Evolutionary conservation across 1,140 invertebrate species (phyloP).

Genomic region (Diprion similis): DNA sequence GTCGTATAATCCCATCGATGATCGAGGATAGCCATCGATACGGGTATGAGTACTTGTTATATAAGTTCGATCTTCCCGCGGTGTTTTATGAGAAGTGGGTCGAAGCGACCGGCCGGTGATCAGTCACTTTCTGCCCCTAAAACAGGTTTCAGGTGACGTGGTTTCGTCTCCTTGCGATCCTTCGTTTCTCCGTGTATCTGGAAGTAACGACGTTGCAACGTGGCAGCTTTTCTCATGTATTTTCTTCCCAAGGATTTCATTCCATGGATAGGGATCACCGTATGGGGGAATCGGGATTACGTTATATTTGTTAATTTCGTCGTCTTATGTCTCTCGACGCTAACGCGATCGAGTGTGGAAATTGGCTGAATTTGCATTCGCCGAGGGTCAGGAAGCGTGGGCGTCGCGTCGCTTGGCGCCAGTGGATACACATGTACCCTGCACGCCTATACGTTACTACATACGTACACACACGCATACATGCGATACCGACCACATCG

Average conservation of each 20-base stretch:
- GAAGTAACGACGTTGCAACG: background rate
- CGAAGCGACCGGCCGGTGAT: background rate
- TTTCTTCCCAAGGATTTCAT: background rate
- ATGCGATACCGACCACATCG: background rate
- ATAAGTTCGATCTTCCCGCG: background rate
- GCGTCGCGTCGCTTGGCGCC: constrained; percentile 1
- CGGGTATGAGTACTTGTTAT: background rate
- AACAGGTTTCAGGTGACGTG: background rate
- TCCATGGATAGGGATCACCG: too few species aligned
- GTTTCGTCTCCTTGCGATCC: background rate
- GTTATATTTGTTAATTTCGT: background rate
- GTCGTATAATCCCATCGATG: too few species aligned
- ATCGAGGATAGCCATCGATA: background rate
- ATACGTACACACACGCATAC: background rate
- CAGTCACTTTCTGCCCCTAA: background rate
- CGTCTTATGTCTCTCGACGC: background rate
- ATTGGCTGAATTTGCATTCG: constrained; percentile 2
- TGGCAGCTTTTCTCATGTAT: background rate
- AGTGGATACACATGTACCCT: background rate
- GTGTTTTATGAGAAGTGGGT: constrained; percentile 1
- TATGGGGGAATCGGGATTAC: background rate
- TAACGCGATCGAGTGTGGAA: constrained; percentile 1
- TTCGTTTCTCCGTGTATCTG: background rate
- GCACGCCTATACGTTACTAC: too few species aligned
- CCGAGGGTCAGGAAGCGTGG: background rate